Conservation (phyloP, 2,888 invertebrate species). For the Epinotia demarniana region DNA sequence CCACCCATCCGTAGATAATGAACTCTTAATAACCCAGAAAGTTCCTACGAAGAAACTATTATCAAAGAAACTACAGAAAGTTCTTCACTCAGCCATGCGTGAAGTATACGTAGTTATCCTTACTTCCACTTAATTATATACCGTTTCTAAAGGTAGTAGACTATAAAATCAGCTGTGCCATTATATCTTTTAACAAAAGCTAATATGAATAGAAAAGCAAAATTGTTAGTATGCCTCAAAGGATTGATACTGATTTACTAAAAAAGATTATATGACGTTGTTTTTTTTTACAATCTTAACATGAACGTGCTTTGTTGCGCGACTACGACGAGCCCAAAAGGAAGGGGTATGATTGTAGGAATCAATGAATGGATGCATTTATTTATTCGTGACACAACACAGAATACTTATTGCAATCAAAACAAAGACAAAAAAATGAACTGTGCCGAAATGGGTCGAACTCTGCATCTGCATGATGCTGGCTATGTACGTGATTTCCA, state of each 20-base stretch:
- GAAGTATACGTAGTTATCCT: background rate
- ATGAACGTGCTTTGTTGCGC: too few relatives aligned
- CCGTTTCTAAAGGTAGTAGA: background rate
- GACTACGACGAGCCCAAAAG: too few relatives aligned
- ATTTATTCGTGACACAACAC: too few relatives aligned
- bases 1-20: background rate
- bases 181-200: constrained; percentile 8
- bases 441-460: too few relatives aligned
- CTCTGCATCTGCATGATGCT: too few relatives aligned
- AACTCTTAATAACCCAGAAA: constrained; percentile 22
- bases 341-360: too few relatives aligned
- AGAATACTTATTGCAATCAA: too few relatives aligned
- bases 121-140: background rate
- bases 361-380: too few relatives aligned
- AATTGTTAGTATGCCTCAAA: background rate
- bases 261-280: too few relatives aligned
- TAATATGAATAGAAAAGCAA: background rate
- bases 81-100: constrained; percentile 5
- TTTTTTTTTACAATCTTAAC: too few relatives aligned
- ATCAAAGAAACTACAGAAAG: constrained; percentile 2
- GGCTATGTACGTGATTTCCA: too few relatives aligned
- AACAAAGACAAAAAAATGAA: too few relatives aligned
- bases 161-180: background rate
- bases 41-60: constrained; percentile 1
- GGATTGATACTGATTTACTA: background rate